Base-by-base conservation (phyloP, 1,140 invertebrate species). In the Rhopalosiphum padi region DNA sequence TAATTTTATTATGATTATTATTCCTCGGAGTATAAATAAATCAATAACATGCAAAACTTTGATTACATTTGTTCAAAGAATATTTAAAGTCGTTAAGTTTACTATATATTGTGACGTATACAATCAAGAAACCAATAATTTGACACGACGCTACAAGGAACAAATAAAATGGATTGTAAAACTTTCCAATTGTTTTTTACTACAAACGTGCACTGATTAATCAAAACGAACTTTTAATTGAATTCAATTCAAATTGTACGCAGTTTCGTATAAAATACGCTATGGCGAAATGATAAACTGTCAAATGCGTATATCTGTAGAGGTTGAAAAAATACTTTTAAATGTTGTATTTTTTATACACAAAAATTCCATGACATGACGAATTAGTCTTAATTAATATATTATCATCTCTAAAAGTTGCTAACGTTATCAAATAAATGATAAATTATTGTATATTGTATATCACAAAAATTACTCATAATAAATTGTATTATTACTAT, bases 201-300 rank as follows among this genome's bases (percentile, higher is more conserved):
- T 15, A 7, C 41, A n/a, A 82, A 91, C 90, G 68, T 91, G 90
- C 43, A 30, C n/a, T 91, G 90, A 46, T 91, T 48, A 46, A 91
- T 82, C 35, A 91, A 91, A 91, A 91, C 8, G 4, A 35, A 91
- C n/a, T 91, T 77, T 77, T 77, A 91, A 91, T 77, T 91, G 68
- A 91, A 91, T 91, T 91, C 0, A n/a, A 8, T n/a, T 30, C 25
- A 43, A 46, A 88, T 88, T 86, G 41, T 86, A 86, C 46, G 37
- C n/a, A 37, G 35, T 83, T 83, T 37, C 7, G 7, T 35, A 41
- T 83, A 37, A 77, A n/a, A 77, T 15, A 37, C 77, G 37, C 22
- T 22, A 21, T 82, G 6, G 21, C 37, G 1, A 82, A 82, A 82
- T 82, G 35, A 82, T 83, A 37, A 37, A 37, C 35, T 37, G 82